Evolutionary conservation across 1,140 invertebrate species (phyloP).

Genomic region (Heterodera schachtii): DNA sequence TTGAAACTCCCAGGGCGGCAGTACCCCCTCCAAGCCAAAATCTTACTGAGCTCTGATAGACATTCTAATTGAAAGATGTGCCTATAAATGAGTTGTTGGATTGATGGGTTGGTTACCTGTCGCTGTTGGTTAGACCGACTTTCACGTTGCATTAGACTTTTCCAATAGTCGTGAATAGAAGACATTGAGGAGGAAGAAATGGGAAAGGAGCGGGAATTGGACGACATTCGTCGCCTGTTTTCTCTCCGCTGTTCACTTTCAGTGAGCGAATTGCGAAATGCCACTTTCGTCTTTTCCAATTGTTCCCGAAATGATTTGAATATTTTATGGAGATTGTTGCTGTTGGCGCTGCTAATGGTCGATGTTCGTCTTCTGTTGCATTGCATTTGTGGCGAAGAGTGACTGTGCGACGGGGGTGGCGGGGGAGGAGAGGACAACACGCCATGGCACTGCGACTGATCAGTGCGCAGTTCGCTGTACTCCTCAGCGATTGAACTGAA

Average conservation of each 20-base stretch:
- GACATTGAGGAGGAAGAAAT: constrained; percentile 9
- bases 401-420: background rate
- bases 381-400: background rate
- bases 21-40: too few species aligned
- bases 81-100: too few species aligned
- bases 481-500: background rate
- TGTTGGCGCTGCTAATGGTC: constrained; percentile 12
- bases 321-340: constrained; percentile 22
- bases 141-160: background rate
- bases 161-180: background rate
- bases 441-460: background rate
- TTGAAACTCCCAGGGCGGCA: too few species aligned
- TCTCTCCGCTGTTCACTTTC: background rate
- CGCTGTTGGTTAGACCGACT: background rate
- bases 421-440: background rate
- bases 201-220: constrained; percentile 10
- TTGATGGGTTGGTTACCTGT: background rate
- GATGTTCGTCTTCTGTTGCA: background rate
- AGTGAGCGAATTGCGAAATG: constrained; percentile 6
- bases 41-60: too few species aligned
- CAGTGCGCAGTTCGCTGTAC: background rate
- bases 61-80: too few species aligned
- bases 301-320: constrained; percentile 26
- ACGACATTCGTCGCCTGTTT: background rate
- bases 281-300: constrained; percentile 21